Base-by-base conservation (phyloP, 1,140 invertebrate genomes). In the Colletes latitarsis region DNA sequence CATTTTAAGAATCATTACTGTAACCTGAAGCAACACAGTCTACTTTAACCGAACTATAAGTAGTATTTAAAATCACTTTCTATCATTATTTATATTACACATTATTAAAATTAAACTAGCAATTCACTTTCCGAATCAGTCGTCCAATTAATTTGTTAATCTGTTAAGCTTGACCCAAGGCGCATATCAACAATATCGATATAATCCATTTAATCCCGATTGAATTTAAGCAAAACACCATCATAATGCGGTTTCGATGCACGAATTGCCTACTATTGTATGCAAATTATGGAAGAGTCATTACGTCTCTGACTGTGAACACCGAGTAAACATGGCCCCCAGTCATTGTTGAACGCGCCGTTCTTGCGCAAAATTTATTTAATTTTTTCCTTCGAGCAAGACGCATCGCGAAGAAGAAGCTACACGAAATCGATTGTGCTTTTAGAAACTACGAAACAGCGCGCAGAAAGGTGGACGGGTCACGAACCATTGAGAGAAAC, bases 181-280 rank as follows among this genome's bases (percentile, higher is more conserved):
- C 3, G 0, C 5, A 17, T 21, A 30, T 17, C 39, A 46, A n/a
- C 10, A 21, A 30, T 63, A n/a, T 30, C 15, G 21, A 30, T 10
- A 9, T 17, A 58, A 68, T 49, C 15, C 49, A 3, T 17, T 64
- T 19, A 17, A 46, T 57, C 17, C 9, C 63, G 14, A 30, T 76
- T 57, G 19, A 67, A 76, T 67, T 57, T 39, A 57, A 76, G 67
- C 57, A 66, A 67, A 76, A 49, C 64, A 2, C 19, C 63, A 6
- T 67, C 30, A 58, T n/a, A 46, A 30, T 15, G 10, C 14, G 5
- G 63, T 8, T 21, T 14, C 63, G 19, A 12, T 21, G 19, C 8
- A 46, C 19, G n/a, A 68, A 68, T 46, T 58, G 19, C 39, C 9
- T 14, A 0, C 9, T 4, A 67, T 76, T 76, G 74, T 68, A 76